phyloP scores from a whole-genome alignment of 2,888 invertebrate species.

The Melipona beecheii region DNA sequence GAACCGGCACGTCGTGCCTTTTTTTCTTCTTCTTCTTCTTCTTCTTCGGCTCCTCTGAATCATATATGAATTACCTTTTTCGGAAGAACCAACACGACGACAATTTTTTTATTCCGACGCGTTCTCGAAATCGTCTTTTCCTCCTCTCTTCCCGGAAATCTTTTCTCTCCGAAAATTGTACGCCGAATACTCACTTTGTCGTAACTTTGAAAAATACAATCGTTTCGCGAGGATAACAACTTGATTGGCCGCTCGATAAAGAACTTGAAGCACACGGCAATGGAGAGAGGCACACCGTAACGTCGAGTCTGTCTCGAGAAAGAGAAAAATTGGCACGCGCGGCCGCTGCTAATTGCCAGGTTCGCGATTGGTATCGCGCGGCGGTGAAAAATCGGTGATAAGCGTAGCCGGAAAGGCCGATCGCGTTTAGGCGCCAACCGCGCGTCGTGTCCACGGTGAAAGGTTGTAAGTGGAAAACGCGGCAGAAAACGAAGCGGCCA shows the following conservation, averaged over 20 bases:
- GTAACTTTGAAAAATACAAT: neutral
- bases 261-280: neutral
- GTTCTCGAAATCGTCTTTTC: slow-evolving; percentile 3
- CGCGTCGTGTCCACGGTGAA: slow-evolving; percentile 61
- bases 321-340: slow-evolving; percentile 21
- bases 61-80: slow-evolving; percentile 48
- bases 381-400: slow-evolving; percentile 27
- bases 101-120: slow-evolving; percentile 1
- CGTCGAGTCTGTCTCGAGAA: neutral
- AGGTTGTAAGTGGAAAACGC: slow-evolving; percentile 56
- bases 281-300: neutral
- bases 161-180: neutral
- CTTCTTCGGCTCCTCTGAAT: slow-evolving; percentile 19
- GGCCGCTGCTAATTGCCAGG: slow-evolving; percentile 36
- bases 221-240: neutral
- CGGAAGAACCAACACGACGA: slow-evolving; percentile 29
- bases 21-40: no score
- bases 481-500: slow-evolving; percentile 12
- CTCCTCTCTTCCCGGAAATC: neutral
- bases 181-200: neutral
- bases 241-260: slow-evolving; percentile 20
- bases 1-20: slow-evolving; percentile 10
- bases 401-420: slow-evolving; percentile 27
- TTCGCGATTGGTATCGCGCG: slow-evolving; percentile 24
- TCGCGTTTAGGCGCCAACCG: slow-evolving; percentile 62